A percentile compares a stretch with the other conserved stretches of the same genome.
These are phyloP conservation scores for Buceros bicornis DNA, from an alignment of 2,797 vertebrate species.

Conservation along the genomic window DNA sequence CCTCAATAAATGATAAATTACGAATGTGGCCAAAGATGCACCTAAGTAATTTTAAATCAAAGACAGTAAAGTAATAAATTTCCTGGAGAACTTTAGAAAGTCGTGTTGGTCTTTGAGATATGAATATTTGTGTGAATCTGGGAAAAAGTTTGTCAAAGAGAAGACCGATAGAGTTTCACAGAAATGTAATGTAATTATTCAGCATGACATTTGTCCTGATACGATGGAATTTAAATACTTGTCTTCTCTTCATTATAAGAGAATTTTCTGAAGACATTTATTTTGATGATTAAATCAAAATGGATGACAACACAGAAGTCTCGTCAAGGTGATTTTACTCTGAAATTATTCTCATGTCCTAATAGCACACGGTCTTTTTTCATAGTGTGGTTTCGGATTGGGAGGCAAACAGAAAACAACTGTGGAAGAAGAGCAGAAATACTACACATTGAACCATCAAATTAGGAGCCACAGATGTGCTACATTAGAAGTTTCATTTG, in stretches of 20 bases:
- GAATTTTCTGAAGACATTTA: neutral
- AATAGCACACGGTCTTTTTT: neutral
- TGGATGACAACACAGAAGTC: neutral
- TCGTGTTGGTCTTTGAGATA: neutral
- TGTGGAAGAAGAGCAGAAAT: neutral
- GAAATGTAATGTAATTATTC: neutral
- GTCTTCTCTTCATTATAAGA: neutral
- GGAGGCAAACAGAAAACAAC: neutral
- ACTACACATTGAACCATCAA: neutral
- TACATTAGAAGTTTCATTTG: neutral
- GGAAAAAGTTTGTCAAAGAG: neutral
- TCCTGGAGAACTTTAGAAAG: neutral
- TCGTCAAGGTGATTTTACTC: neutral
- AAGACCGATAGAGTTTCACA: neutral
- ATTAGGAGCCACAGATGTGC: neutral
- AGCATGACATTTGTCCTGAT: neutral
- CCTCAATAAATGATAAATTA: slow-evolving; percentile 15
- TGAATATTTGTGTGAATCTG: neutral
- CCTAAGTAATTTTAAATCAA: neutral
- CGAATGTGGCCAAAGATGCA: neutral
- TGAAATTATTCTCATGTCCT: neutral
- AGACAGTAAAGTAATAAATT: neutral
- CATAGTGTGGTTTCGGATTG: neutral
- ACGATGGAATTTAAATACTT: neutral
- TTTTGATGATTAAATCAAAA: neutral